Base-by-base conservation (phyloP, 2,113 vertebrate species). In the Ictidomys tridecemlineatus region DNA sequence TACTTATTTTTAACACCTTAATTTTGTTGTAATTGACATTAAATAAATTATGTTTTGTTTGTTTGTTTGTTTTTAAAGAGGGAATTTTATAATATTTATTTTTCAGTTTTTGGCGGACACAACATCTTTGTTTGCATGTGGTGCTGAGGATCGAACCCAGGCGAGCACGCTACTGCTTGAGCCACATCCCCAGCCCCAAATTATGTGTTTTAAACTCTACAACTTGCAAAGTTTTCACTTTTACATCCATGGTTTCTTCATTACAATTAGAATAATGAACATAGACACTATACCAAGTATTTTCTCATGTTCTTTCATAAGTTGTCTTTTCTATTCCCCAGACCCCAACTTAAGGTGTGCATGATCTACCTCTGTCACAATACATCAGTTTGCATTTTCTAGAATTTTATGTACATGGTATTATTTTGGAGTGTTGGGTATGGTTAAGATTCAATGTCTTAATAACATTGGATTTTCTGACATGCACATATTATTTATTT, bases 261-360 rank as follows among this genome's bases (percentile, higher is more conserved):
- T 16, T n/a, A 67, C 3, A 18, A n/a, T 32, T 9, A 92, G 32
- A 17, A 91, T 53, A 65, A 67, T 8, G 22, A 45, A 4, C 0
- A 11, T 11, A 4, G 17, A 14, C 8, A 78, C 2, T 32, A 48
- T 13, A 32, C 13, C 42, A 65, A 70, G 28, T 12, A n/a, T 70
- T 85, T 61, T 5, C 18, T 77, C 0, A 3, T 2, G 16, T 37
- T 26, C 51, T 48, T 70, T 28, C 20, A 1, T 24, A n/a, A 76
- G 26, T 7, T 2, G 61, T 51, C 8, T 32, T 34, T 53, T 7
- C n/a, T 8, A 2, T 85, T 0, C 10, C 2, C 5, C n/a, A 6
- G 22, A 5, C 10, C 34, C 8, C 56, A 69, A n/a, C 20, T 12
- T n/a, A 58, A 79, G 5, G 37, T n/a, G 28, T 45, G 2, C 13